Evolutionary conservation across 1,140 invertebrate genomes (phyloP).

Genomic region (Aphidius ervi): DNA sequence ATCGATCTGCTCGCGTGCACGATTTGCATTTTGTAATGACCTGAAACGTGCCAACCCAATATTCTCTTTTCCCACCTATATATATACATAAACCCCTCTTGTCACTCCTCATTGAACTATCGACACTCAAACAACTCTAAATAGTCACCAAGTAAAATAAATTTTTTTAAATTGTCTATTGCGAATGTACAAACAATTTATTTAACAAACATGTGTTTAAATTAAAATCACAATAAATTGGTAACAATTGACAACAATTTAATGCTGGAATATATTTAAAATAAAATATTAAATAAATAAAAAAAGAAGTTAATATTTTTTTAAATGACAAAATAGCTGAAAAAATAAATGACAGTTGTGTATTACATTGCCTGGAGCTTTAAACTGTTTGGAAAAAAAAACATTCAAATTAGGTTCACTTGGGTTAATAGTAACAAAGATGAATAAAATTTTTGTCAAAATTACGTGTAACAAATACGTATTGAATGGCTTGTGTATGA

Average conservation of each 20-base stretch:
- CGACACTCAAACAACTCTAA: not conserved
- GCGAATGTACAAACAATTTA: not conserved
- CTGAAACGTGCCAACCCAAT: constrained; percentile 13
- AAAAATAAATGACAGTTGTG: constrained; percentile 34
- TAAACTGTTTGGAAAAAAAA: constrained; percentile 44
- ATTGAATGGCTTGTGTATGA: not conserved
- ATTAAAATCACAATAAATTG: no score
- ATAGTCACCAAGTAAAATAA: not conserved
- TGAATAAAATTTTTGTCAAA: constrained; percentile 30
- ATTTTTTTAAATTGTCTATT: no score
- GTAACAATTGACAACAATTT: no score
- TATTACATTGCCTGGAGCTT: constrained; percentile 29
- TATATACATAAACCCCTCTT: not conserved
- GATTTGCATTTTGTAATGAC: constrained; percentile 48
- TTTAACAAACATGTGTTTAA: not conserved
- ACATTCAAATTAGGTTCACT: constrained; percentile 51
- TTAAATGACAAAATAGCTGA: no score
- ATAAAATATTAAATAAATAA: no score
- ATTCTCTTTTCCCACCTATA: not conserved
- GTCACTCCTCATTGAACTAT: constrained; percentile 11
- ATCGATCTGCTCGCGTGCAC: constrained; percentile 35
- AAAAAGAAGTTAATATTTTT: no score
- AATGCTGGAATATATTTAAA: no score
- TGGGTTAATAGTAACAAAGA: constrained; percentile 39
- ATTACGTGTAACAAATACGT: constrained; percentile 30